phyloP scores from a whole-genome alignment of 2,888 invertebrate genomes.

The Mylabris sibirica region DNA sequence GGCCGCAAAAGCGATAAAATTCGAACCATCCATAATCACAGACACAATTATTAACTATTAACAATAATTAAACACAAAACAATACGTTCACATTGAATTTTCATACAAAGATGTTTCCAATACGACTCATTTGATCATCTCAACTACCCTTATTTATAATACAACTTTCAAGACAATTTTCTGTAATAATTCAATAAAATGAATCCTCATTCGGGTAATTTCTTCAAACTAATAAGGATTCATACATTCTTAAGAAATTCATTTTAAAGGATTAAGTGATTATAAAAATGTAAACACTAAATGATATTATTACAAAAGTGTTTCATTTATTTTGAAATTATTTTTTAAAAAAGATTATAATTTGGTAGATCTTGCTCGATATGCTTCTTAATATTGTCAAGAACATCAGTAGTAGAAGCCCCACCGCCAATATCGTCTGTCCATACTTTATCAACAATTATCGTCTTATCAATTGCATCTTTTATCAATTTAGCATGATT shows the following conservation, averaged over 20 bases:
- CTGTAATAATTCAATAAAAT: conserved; percentile 42
- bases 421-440: conserved; percentile 47
- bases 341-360: conserved; percentile 3
- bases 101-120: conserved; percentile 38
- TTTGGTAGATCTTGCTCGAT: conserved; percentile 20
- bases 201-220: conserved; percentile 37
- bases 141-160: conserved; percentile 33
- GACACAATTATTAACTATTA: conserved; percentile 54
- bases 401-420: conserved; percentile 40
- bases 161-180: conserved; percentile 28
- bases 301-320: not conserved
- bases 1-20: conserved; percentile 39
- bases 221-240: conserved; percentile 41
- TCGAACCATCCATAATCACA: conserved; percentile 52
- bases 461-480: conserved; percentile 43
- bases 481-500: conserved; percentile 43
- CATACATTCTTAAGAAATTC: conserved; percentile 31
- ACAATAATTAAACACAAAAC: conserved; percentile 8
- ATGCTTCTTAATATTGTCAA: conserved; percentile 32
- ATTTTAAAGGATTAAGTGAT: not conserved
- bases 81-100: not conserved
- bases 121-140: conserved; percentile 33
- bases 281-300: not conserved
- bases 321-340: not conserved
- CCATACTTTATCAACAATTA: conserved; percentile 43